Evolutionary conservation across 2,113 vertebrate species (phyloP), one percentile per base, ranked within the genome.

Genomic region (Trichechus manatus): DNA sequence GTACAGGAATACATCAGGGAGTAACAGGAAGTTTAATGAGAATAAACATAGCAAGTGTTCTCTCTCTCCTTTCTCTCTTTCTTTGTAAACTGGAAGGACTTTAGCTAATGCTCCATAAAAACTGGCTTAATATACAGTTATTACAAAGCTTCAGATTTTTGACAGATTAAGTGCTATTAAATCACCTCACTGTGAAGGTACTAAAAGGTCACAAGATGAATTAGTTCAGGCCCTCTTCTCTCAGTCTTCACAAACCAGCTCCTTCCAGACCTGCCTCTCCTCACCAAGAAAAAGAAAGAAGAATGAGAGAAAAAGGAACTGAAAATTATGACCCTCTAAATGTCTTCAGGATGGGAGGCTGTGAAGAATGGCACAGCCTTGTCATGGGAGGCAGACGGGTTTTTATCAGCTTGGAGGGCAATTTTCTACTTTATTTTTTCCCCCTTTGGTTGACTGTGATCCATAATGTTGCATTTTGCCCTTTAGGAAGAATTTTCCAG

Each of bases 141-240:
- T 98, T 99, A 98, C 97, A 98, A 99, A 98, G 98, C 98, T 98
- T 98, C 98, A 98, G 97, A 98, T 98, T 98, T 98, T 98, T 98
- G 98, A 99, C 98, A 98, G 98, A 99, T 98, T 98, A 99, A 99
- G 98, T 99, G 98, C 98, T 98, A 98, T 98, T 99, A 99, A 99
- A 99, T 99, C 98, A 99, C 98, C 98, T 98, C 98, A 88, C 97
- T 98, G 98, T 98, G 98, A 99, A 98, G 98, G 98, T 98, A 95
- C 97, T 98, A 97, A 98, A 99, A 99, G 98, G 98, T 98, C 98
- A 99, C 98, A 98, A 98, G 98, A 99, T 98, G 97, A 98, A 99
- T 99, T 98, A 98, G 98, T 98, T 98, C 97, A 97, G 98, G 90
- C 97, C 93, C 44, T 97, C 98, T 98, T 98, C 98, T 97, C 98